These are phyloP conservation scores for Scomber scombrus DNA, from an alignment of 2,113 vertebrate genomes.

Conservation along the genomic window DNA sequence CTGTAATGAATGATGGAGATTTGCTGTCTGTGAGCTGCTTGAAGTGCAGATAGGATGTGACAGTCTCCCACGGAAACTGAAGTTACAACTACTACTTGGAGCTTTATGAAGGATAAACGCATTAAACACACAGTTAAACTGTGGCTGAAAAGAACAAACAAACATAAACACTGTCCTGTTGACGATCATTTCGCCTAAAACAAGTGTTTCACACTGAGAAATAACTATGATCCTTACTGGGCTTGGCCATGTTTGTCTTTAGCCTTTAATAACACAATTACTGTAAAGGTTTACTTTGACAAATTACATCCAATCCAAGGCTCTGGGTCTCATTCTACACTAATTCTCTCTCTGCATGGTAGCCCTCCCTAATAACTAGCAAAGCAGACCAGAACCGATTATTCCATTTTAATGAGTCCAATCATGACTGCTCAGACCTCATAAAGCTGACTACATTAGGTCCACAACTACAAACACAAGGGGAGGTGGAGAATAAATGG, in stretches of 20 bases:
- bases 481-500: background rate
- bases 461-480: conserved; percentile 39
- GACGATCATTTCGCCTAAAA: background rate
- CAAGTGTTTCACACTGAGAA: background rate
- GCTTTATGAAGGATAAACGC: conserved; percentile 19
- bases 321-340: conserved; percentile 36
- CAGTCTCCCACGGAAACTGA: conserved; percentile 25
- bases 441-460: conserved; percentile 62
- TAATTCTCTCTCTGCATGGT: conserved; percentile 53
- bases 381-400: conserved; percentile 57
- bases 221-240: conserved; percentile 24
- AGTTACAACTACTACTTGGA: conserved; percentile 1
- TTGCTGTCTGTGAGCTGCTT: conserved; percentile 23
- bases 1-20: conserved; percentile 44
- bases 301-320: conserved; percentile 51
- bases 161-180: background rate
- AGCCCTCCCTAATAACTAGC: conserved; percentile 52
- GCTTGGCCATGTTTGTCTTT: conserved; percentile 22
- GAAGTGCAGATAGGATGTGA: background rate
- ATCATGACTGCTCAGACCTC: conserved; percentile 67
- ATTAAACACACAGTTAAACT: background rate
- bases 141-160: conserved; percentile 4
- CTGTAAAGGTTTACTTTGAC: conserved; percentile 49
- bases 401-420: conserved; percentile 76
- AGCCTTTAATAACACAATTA: conserved; percentile 39